A percentile compares a stretch with the other conserved stretches of the same genome.
Conservation (phyloP, 2,888 invertebrate species). For the Yponomeuta evonymella region DNA sequence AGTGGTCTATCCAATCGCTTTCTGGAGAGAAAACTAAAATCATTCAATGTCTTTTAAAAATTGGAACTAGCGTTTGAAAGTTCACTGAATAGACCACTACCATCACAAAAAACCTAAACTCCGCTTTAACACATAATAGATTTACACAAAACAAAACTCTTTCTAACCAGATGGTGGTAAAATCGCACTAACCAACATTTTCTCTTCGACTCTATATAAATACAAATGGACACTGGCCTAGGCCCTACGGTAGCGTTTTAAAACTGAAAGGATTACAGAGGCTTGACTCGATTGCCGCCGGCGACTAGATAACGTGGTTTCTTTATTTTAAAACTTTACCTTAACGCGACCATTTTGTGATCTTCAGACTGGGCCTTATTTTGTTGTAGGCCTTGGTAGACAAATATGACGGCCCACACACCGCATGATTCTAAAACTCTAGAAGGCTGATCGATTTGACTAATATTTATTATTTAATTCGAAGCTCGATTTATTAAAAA, state of each 20-base stretch:
- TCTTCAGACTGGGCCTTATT: neutral
- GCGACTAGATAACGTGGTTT: conserved; percentile 55
- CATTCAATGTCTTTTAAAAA: conserved; percentile 11
- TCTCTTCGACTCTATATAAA: conserved; percentile 25
- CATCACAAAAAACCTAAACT: conserved; percentile 31
- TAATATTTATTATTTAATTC: no score
- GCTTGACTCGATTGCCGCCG: conserved; percentile 54
- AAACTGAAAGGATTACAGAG: conserved; percentile 38
- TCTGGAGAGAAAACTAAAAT: neutral
- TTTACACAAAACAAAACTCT: conserved; percentile 32
- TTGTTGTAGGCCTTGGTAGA: neutral
- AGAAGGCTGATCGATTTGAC: no score
- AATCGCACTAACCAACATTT: conserved; percentile 49
- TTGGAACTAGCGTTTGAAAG: conserved; percentile 2
- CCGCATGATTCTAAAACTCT: no score
- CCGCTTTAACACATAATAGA: conserved; percentile 14
- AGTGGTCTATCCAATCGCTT: conserved; percentile 8
- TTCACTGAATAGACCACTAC: conserved; percentile 10
- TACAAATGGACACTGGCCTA: conserved; percentile 52
- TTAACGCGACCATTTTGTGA: neutral
- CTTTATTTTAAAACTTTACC: conserved; percentile 20
- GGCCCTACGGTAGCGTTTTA: conserved; percentile 49
- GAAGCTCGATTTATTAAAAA: no score
- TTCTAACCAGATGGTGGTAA: conserved; percentile 24
- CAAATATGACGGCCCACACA: neutral